Percentiles rank a stretch among this genome's conserved stretches.
Conservation (phyloP, 2,888 invertebrate genomes). For the Synergus itoensis region DNA sequence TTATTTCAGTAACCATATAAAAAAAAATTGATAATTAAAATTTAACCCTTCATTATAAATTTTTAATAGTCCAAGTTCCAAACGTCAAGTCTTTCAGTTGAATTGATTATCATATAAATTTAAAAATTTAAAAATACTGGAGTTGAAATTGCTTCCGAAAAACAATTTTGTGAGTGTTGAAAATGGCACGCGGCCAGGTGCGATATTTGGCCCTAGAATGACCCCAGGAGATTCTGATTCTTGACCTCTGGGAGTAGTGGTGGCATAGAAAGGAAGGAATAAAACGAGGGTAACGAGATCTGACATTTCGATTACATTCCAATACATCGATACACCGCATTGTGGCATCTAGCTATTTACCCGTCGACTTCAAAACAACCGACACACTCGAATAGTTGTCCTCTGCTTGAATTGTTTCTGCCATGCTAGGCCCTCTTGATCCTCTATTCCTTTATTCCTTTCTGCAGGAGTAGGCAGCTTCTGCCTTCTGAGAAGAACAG, state of each 20-base stretch:
- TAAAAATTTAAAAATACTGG: background rate
- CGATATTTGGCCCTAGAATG: conserved; percentile 7
- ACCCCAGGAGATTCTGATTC: conserved; percentile 11
- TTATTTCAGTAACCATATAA: background rate
- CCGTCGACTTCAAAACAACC: conserved; percentile 31
- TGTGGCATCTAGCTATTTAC: conserved; percentile 16
- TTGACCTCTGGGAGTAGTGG: conserved; percentile 8
- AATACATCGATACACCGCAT: conserved; percentile 54
- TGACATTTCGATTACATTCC: conserved; percentile 56
- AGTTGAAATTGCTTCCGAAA: background rate
- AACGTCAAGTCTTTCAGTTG: too few species aligned
- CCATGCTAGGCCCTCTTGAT: conserved; percentile 44
- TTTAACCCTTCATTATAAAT: background rate
- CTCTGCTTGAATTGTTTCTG: conserved; percentile 47
- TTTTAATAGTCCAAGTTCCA: too few species aligned
- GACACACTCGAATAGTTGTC: conserved; percentile 54
- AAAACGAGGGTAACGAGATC: conserved; percentile 51
- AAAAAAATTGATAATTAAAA: background rate
- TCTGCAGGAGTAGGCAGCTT: conserved; percentile 53
- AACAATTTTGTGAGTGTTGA: conserved; percentile 10
- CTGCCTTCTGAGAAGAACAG: background rate
- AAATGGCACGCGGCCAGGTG: conserved; percentile 29
- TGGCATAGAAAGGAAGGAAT: background rate
- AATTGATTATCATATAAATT: background rate
- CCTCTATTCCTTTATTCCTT: conserved; percentile 43